Conservation (phyloP, 2,797 vertebrate species). For the Cryptoprocta ferox region DNA sequence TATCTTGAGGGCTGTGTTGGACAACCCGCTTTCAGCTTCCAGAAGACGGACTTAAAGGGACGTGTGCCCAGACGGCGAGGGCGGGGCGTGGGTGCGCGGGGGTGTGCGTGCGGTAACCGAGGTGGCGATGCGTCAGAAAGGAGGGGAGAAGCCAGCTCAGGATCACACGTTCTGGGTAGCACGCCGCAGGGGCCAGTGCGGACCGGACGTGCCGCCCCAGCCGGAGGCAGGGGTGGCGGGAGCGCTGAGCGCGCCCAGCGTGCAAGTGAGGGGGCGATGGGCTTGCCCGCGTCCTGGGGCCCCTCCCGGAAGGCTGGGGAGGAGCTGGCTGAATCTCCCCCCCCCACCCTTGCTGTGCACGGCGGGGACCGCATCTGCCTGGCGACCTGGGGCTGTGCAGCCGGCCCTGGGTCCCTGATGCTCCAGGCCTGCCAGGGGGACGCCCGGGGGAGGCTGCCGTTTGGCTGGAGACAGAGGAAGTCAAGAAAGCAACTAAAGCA, state of each 20-base stretch:
- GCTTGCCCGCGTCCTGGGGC: fast-evolving
- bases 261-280: fast-evolving
- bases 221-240: fast-evolving
- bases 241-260: fast-evolving
- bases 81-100: fast-evolving
- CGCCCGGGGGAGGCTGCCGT: fast-evolving
- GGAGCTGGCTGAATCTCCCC: too few species aligned
- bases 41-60: too few species aligned
- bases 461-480: background rate
- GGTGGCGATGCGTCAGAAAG: background rate
- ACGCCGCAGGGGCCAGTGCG: fast-evolving
- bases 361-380: fast-evolving
- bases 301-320: fast-evolving
- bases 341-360: fast-evolving
- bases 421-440: background rate
- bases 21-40: background rate
- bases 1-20: background rate
- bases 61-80: background rate
- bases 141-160: background rate
- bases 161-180: fast-evolving
- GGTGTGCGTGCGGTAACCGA: background rate
- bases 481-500: fast-evolving
- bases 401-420: too few species aligned
- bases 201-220: background rate
- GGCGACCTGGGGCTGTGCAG: fast-evolving